Evolutionary conservation across 2,888 invertebrate species (phyloP), one percentile per base, ranked within the genome.

Genomic region (Torymus aiolomorphi): DNA sequence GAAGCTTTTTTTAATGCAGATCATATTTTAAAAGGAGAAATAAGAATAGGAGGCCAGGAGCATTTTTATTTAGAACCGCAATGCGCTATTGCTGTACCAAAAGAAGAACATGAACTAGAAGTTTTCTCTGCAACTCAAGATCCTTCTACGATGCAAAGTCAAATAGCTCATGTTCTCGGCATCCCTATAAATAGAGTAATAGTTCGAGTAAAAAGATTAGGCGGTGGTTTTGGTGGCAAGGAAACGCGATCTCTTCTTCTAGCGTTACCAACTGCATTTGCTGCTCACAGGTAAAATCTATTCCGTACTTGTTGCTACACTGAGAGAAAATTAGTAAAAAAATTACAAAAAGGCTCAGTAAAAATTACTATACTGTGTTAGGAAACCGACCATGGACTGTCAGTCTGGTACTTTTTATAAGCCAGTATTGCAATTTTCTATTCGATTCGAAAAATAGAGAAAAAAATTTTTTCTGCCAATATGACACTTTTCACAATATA

Each of bases 171-270:
- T 83, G 92, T 94, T 1, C 91, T 97, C 42, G 94, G 93, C 54
- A 91, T 97, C 42, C 95, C 95, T 0, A 92, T 94, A 87, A 94
- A 95, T 86, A 93, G 94, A 86, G 92, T 98, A 14, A 93, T 94
- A 1, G 93, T 94, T 24, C 93, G 94, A 83, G 95, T 96, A 0
- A 97, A 97, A 88, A 93, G 98, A 73, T 92, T 98, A 87, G 98
- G 97, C 0, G 98, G 98, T 20, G 98, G 97, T 18, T 98, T 98
- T 89, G 98, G 98, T 20, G 98, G 98, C 1, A 98, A 98, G 91
- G 97, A 98, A 89, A 94, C 95, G 0, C 92, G 96, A 77, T 92
- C 94, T 5, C 91, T 93, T 80, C 86, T 94, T 5, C 88, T 95
- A 1, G 94, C 95, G 0, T 88, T 96, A 16, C 95, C 96, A 0